A percentile compares a stretch with the other conserved stretches of the same genome.
These are phyloP conservation scores for Nemurella pictetii DNA, from an alignment of 2,888 invertebrate species.

Conservation along the genomic window DNA sequence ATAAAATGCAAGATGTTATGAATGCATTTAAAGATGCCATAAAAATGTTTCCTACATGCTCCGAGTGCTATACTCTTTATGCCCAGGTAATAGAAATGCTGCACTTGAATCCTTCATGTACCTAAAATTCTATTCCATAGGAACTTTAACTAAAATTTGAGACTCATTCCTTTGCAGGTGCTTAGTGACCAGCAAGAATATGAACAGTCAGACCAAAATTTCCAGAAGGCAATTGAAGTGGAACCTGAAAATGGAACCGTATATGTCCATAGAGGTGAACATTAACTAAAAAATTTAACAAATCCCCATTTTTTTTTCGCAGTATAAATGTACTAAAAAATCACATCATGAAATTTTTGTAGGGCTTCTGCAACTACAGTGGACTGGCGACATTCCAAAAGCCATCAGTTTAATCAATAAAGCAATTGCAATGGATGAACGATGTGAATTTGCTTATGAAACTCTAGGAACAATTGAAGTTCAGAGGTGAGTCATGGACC, in stretches of 20 bases:
- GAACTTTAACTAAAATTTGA: neutral
- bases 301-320: no score
- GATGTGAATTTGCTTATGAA: slow-evolving; percentile 94
- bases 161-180: slow-evolving; percentile 54
- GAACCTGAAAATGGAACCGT: slow-evolving; percentile 85
- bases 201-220: slow-evolving; percentile 79
- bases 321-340: no score
- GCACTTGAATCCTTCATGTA: no score
- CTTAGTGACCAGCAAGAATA: slow-evolving; percentile 82
- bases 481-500: slow-evolving; percentile 66
- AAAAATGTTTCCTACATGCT: slow-evolving; percentile 78
- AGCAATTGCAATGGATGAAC: slow-evolving; percentile 85
- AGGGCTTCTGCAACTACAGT: slow-evolving; percentile 72
- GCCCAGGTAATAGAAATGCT: no score
- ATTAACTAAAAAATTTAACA: no score
- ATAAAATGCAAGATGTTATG: slow-evolving; percentile 66
- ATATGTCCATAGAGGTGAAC: slow-evolving; percentile 85
- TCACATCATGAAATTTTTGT: neutral
- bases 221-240: slow-evolving; percentile 76
- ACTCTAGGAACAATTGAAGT: slow-evolving; percentile 94
- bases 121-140: no score
- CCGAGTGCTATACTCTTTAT: slow-evolving; percentile 85
- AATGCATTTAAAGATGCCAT: slow-evolving; percentile 74
- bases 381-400: slow-evolving; percentile 79
- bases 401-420: slow-evolving; percentile 76